Percentiles rank a stretch among this genome's conserved stretches.
Conservation (phyloP, 2,113 vertebrate genomes). For the Psophia crepitans region DNA sequence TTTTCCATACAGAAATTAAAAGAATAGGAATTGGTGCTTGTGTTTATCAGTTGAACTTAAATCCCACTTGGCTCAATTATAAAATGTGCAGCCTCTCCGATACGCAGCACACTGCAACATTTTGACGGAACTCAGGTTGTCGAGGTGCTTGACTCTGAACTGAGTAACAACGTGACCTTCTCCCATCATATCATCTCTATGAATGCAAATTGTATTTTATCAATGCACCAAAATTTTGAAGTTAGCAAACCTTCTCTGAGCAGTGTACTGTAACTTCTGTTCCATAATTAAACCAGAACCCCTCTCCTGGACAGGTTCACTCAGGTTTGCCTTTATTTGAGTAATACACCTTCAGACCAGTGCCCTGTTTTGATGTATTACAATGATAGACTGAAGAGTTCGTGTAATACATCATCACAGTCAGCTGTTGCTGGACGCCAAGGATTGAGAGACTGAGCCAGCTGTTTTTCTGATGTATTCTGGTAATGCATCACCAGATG, state of each 20-base stretch:
- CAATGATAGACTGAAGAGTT: conserved; percentile 32
- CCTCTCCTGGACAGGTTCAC: conserved; percentile 42
- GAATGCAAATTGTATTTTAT: conserved; percentile 9
- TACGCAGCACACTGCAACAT: background rate
- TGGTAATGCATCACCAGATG: conserved; percentile 35
- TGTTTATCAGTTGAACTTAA: background rate
- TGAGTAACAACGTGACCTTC: background rate
- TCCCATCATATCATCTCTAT: background rate
- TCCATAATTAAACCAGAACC: conserved; percentile 59
- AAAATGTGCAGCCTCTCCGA: background rate
- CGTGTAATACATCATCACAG: conserved; percentile 66
- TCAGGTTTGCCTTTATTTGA: conserved; percentile 67
- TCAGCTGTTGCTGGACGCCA: conserved; percentile 61
- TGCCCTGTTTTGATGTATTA: conserved; percentile 73
- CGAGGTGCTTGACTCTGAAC: background rate
- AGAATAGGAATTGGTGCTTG: background rate
- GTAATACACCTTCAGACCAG: conserved; percentile 73
- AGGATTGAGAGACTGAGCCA: conserved; percentile 70
- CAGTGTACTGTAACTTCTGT: conserved; percentile 41
- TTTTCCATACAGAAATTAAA: background rate
- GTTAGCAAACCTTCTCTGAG: background rate
- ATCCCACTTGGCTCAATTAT: background rate
- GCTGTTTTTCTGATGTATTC: conserved; percentile 49
- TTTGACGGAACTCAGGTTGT: background rate
- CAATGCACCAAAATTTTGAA: conserved; percentile 4